Percentiles rank a stretch among this genome's conserved stretches.
phyloP scores from a whole-genome alignment of 2,888 invertebrate genomes.

The Blomia tropicalis region DNA sequence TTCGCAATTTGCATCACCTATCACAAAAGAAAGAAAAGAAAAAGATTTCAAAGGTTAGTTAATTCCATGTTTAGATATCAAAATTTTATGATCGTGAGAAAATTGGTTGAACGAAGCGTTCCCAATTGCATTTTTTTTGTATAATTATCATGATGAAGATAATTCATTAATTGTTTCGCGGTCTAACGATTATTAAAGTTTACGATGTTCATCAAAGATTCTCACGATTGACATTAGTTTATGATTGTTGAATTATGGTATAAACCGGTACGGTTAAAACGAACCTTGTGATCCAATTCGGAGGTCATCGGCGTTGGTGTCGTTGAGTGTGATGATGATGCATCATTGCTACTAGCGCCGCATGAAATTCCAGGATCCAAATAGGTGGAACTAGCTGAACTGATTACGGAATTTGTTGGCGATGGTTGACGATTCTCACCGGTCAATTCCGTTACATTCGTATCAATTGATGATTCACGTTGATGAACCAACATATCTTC shows the following conservation, averaged over 20 bases:
- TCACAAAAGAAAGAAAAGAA: conserved; percentile 16
- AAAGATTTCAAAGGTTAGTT: conserved; percentile 5
- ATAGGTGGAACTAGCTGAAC: conserved; percentile 3
- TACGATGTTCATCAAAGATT: too few relatives aligned
- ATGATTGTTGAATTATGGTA: too few relatives aligned
- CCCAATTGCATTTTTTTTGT: not conserved
- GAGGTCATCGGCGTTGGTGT: conserved; percentile 24
- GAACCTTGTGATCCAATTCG: conserved; percentile 25
- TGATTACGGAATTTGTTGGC: not conserved
- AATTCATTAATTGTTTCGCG: not conserved
- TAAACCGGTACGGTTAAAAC: too few relatives aligned
- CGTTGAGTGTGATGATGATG: conserved; percentile 10
- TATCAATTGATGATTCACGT: too few relatives aligned
- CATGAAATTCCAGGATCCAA: not conserved
- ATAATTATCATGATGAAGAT: not conserved
- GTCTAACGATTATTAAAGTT: too few relatives aligned
- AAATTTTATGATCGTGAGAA: not conserved
- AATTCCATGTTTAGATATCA: not conserved
- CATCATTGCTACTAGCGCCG: not conserved
- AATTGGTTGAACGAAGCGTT: not conserved
- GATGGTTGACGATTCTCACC: not conserved
- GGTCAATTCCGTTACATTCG: not conserved
- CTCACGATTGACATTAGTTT: not conserved
- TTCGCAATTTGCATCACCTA: conserved; percentile 32
- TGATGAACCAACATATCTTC: too few relatives aligned